Evolutionary conservation across 2,113 vertebrate species (phyloP).

Genomic region (Corydoras sp.): DNA sequence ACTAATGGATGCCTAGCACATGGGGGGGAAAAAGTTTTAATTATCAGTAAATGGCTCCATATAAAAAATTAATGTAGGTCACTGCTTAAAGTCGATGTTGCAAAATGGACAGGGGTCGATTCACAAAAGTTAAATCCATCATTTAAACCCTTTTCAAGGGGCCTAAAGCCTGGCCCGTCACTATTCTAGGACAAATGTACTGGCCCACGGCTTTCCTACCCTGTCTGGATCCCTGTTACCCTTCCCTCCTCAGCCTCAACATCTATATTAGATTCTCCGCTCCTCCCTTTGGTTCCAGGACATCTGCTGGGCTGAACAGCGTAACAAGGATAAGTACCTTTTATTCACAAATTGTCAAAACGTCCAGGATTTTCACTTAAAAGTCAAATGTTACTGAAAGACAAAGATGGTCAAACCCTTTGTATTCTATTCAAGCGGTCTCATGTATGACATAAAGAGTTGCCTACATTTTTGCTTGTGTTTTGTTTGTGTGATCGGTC

Average conservation of each 20-base stretch:
- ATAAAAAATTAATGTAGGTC: slow-evolving; percentile 37
- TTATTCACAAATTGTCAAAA: slow-evolving; percentile 83
- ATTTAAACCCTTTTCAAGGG: slow-evolving; percentile 8
- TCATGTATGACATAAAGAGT: slow-evolving; percentile 96
- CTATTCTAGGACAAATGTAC: slow-evolving; percentile 21
- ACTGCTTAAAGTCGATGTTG: slow-evolving; percentile 30
- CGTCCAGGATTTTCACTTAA: slow-evolving; percentile 93
- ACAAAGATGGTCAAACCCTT: slow-evolving; percentile 84
- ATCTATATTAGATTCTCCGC: slow-evolving; percentile 74
- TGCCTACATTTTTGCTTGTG: slow-evolving; percentile 86
- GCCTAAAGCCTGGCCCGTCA: slow-evolving; percentile 1
- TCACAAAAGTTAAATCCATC: slow-evolving; percentile 19
- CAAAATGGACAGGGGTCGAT: slow-evolving; percentile 18
- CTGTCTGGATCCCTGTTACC: slow-evolving; percentile 1
- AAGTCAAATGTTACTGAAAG: slow-evolving; percentile 83
- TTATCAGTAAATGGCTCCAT: slow-evolving; percentile 48
- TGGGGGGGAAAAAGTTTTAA: slow-evolving; percentile 33
- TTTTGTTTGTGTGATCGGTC: slow-evolving; percentile 46
- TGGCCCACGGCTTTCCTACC: slow-evolving; percentile 15
- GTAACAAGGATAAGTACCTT: slow-evolving; percentile 79
- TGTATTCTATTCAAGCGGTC: slow-evolving; percentile 95
- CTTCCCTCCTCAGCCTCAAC: slow-evolving; percentile 49
- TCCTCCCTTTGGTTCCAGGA: slow-evolving; percentile 79
- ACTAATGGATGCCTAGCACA: slow-evolving; percentile 46
- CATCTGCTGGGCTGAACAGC: slow-evolving; percentile 89